These are phyloP conservation scores for Struthio camelus DNA, from an alignment of 2,113 vertebrate species.

Conservation along the genomic window DNA sequence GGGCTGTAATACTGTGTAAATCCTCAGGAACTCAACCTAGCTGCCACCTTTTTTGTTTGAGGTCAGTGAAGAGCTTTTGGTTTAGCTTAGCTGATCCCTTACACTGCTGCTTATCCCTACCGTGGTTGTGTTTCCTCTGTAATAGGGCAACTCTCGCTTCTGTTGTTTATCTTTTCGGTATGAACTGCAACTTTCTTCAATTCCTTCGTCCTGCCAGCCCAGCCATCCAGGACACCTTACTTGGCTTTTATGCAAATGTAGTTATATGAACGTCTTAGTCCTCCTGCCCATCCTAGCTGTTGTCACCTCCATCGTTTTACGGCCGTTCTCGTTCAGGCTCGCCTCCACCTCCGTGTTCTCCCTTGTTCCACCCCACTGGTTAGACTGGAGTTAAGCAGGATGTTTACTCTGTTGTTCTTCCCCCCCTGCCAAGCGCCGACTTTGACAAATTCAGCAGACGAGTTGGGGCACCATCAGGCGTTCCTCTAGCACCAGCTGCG, in stretches of 20 bases:
- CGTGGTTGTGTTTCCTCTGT: neutral
- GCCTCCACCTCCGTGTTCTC: neutral
- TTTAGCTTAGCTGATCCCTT: neutral
- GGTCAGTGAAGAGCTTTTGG: neutral
- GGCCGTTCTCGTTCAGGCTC: neutral
- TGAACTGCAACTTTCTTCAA: neutral
- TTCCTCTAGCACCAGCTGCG: neutral
- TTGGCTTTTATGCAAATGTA: neutral
- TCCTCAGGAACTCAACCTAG: neutral
- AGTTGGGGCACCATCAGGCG: accelerated
- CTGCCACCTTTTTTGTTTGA: neutral
- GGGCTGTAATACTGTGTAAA: neutral
- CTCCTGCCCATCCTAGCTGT: neutral
- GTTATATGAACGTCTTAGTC: neutral
- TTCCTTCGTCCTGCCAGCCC: neutral
- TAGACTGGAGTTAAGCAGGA: accelerated
- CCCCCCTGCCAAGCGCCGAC: neutral
- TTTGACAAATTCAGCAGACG: neutral
- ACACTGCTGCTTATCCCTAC: neutral
- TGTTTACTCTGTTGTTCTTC: neutral
- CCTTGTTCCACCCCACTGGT: neutral
- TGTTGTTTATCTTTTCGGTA: neutral
- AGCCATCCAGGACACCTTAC: neutral
- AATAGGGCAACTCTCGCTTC: neutral
- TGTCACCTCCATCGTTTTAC: neutral